Percentiles rank a stretch among this genome's conserved stretches.
Evolutionary conservation across 2,888 invertebrate species (phyloP).

Genomic region (Elegia similella): DNA sequence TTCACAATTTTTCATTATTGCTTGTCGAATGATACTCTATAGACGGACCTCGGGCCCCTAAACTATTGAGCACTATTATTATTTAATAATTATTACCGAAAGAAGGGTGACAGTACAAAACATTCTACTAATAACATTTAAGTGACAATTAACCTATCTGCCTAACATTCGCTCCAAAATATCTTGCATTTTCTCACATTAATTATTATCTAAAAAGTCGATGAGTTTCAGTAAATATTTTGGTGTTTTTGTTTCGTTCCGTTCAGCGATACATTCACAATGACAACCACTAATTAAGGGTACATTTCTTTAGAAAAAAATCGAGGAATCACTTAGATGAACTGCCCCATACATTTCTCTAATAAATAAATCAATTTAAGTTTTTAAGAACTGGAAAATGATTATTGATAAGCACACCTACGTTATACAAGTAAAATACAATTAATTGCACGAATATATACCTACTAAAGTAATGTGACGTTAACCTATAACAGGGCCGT

Average conservation of each 20-base stretch:
- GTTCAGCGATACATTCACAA: constrained; percentile 22
- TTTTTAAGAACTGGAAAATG: constrained; percentile 27
- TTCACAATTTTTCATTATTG: constrained; percentile 71
- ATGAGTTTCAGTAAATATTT: constrained; percentile 75
- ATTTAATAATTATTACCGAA: constrained; percentile 67
- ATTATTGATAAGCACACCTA: constrained; percentile 52
- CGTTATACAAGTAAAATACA: constrained; percentile 66
- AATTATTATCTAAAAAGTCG: constrained; percentile 79
- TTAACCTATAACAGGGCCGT: constrained; percentile 48
- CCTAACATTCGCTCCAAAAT: constrained; percentile 71
- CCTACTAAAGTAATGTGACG: constrained; percentile 67
- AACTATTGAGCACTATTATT: constrained; percentile 77
- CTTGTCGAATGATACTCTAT: constrained; percentile 59
- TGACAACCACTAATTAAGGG: constrained; percentile 25
- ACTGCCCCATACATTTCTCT: constrained; percentile 68
- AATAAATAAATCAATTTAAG: constrained; percentile 76
- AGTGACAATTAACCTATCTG: constrained; percentile 52
- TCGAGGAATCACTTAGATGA: constrained; percentile 41
- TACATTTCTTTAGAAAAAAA: constrained; percentile 30
- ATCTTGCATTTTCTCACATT: constrained; percentile 52
- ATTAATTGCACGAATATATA: constrained; percentile 67
- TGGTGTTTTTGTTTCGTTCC: constrained; percentile 79
- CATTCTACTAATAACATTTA: constrained; percentile 61
- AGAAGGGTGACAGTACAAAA: constrained; percentile 64
- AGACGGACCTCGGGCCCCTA: constrained; percentile 49